Base-by-base conservation (phyloP, 2,113 vertebrate species). In the Actinemys pallida region DNA sequence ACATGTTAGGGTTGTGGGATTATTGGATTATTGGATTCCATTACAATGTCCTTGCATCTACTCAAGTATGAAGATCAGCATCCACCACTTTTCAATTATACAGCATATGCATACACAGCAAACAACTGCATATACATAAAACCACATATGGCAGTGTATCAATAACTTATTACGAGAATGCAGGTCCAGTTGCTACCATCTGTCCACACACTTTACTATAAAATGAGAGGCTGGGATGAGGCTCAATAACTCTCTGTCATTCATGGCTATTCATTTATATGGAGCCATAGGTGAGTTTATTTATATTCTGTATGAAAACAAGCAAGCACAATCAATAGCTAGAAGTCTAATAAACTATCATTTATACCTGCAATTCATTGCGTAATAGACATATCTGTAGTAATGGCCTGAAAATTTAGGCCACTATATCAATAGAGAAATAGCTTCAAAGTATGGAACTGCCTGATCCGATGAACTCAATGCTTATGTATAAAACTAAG, bases 401-500 rank as follows among this genome's bases (percentile, higher is more conserved):
- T 81, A 92, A 87, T n/a, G 92, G 72, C 81, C 86, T 83, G 81
- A 91, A 96, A 94, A 87, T 89, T 50, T 19, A 86, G 62, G 81
- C 89, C 49, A 93, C 92, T 92, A 94, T 95, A 97, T 93, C 88
- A 8, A 90, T 87, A 92, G 93, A 90, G 85, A 87, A 95, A 59
- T 59, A 29, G 78, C 83, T 84, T 90, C 83, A 92, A 91, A 83
- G 94, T 82, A 95, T 27, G 83, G 94, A 97, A 29, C 5, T 88
- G 86, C 83, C 86, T 94, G 87, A 96, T 93, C 83, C 84, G 76
- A 78, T 92, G 88, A 89, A 91, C 78, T 89, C 89, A 96, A 62
- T 81, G 52, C 39, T 93, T 90, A 83, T 62, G 81, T 94, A 78
- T 56, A 89, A 95, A 94, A 69, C 56, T 56, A 56, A 95, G 42